Conservation (phyloP, 2,888 invertebrate genomes). For the Leucophenga maculata region DNA sequence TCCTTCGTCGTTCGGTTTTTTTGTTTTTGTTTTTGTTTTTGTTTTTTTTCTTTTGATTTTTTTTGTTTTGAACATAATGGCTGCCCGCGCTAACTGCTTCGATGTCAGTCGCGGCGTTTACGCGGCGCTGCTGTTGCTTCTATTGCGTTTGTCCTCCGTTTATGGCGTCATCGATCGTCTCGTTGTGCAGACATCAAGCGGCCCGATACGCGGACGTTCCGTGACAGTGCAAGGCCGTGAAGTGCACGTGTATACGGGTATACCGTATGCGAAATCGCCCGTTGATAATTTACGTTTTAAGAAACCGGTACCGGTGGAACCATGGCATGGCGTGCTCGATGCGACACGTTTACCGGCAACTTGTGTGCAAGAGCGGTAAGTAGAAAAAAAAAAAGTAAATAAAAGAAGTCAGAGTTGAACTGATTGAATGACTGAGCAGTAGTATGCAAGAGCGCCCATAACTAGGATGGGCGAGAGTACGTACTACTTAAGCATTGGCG, state of each 20-base stretch:
- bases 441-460: too few relatives aligned
- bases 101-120: constrained; percentile 45
- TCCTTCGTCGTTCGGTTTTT: too few relatives aligned
- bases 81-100: constrained; percentile 36
- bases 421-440: neutral
- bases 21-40: too few relatives aligned
- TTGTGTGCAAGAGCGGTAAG: constrained; percentile 85
- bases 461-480: too few relatives aligned
- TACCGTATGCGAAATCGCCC: constrained; percentile 93
- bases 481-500: too few relatives aligned
- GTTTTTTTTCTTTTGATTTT: too few relatives aligned
- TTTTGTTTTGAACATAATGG: constrained; percentile 1
- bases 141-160: constrained; percentile 63
- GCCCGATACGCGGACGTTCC: constrained; percentile 85
- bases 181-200: constrained; percentile 87
- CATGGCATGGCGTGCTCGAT: constrained; percentile 89
- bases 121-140: constrained; percentile 56
- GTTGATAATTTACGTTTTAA: constrained; percentile 88
- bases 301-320: constrained; percentile 87
- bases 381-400: constrained; percentile 1
- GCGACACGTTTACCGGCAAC: constrained; percentile 87
- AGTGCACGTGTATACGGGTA: constrained; percentile 90
- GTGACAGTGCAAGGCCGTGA: constrained; percentile 87
- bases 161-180: constrained; percentile 78
- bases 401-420: too few relatives aligned